Base-by-base conservation (phyloP, 2,797 vertebrate genomes). In the Austrolebias charrua region DNA sequence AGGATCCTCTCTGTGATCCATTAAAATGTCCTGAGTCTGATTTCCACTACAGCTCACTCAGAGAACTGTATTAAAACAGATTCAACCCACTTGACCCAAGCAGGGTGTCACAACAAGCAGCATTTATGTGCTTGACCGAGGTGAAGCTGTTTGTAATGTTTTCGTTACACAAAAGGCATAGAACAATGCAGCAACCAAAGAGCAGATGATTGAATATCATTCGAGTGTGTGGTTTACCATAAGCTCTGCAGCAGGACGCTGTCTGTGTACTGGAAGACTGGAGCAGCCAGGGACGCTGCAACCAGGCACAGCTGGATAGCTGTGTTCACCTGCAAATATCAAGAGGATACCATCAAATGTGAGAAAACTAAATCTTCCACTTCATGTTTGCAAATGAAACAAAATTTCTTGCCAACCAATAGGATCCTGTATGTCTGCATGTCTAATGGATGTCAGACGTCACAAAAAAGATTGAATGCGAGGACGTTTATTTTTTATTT, bases 241-340 rank as follows among this genome's bases (percentile, higher is more conserved):
- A 99, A 87, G 0, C 94, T 90, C 77, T 96, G 96, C 85, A 99
- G 94, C 75, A 94, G 93, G 42, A 95, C 48, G 55, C 95, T 96
- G 91, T 99, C 96, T 69, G 94, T 94, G 40, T 94, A 98, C 78
- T 98, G 94, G 88, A 99, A 98, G 83, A 99, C 95, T 0, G 98
- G 97, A 60, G 97, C 94, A 43, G 96, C 95, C 81, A 99, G 87
- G 81, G 98, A 99, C 24, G 95, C 94, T 9, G 96, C 96, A 45
- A 98, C 97, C 89, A 99, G 92, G 54, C 94, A 67, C 10, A 99
- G 91, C 85, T 99, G 97, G 78, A 98, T 92, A 6, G 93, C 96
- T 28, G 98, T 99, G 79, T 99, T 99, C 83, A 97, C 89, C 98
- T 99, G 76, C 77, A 0, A 33, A 24, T 2, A 9, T 33, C 45